Evolutionary conservation across 2,888 invertebrate genomes (phyloP), one percentile per base, ranked within the genome.

Genomic region (Lasioglossum morio): DNA sequence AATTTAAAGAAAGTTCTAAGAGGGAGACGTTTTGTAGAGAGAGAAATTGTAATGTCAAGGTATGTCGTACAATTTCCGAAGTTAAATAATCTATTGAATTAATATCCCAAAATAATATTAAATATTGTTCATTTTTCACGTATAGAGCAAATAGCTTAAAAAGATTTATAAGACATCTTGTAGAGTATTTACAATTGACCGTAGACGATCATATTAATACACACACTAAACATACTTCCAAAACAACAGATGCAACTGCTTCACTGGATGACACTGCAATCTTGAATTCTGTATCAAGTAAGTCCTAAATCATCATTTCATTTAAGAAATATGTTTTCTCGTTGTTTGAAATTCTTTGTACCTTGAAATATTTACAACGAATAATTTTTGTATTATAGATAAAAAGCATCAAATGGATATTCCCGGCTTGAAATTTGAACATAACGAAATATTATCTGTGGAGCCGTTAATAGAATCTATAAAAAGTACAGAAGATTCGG

Each of bases 61-160:
- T 94, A 91, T 46, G 72, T 77, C 30, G 66, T 72, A 14, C 74
- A 74, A 86, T 79, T 81, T 40, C 16, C 96, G 30, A 60, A 40
- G 12, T 34, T 66, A 30, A 60, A 77, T 30, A 48, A 60, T 53
- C 12, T 23, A 40, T 7, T 72, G 23, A 48, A 48, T 70, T 63
- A 30, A 37, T 12, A 37, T 3, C 30, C 5, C n/a, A 37, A 46
- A n/a, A 70, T 40, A 43, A 19, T 34, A 27, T 30, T 27, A 70
- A 63, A 63, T 78, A 72, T 48, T 16, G 60, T 19, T 72, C 0
- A 72, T 75, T 46, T 75, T 46, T 72, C 46, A 74, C 2, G 19
- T 75, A 95, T 72, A 95, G 98, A 78, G 98, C 98, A 30, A 98
- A 98, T 94, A 98, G 98, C 95, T 96, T 98, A 87, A 98, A 98